phyloP scores from a whole-genome alignment of 2,113 vertebrate genomes.

The Pangasianodon hypophthalmus region DNA sequence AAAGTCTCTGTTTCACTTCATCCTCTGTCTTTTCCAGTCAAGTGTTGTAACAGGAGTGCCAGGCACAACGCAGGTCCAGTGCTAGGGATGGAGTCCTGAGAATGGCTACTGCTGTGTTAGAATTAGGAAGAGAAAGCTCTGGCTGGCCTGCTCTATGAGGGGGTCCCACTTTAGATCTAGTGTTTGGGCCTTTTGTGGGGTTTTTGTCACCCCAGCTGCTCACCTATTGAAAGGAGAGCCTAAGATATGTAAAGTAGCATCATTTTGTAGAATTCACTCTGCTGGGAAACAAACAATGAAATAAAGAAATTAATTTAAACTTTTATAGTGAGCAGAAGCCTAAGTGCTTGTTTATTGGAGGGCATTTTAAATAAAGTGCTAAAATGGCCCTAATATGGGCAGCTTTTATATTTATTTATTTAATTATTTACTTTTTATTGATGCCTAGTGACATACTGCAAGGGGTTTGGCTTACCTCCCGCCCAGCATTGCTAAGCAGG shows the following conservation, averaged over 20 bases:
- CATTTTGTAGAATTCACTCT: constrained; percentile 51
- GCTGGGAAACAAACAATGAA: constrained; percentile 64
- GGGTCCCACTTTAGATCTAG: constrained; percentile 48
- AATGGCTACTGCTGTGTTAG: constrained; percentile 24
- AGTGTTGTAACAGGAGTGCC: constrained; percentile 14
- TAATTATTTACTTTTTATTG: constrained; percentile 47
- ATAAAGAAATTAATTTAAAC: constrained; percentile 69
- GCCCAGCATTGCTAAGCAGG: constrained; percentile 64
- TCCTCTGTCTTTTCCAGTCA: constrained; percentile 55
- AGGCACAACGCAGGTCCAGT: constrained; percentile 21
- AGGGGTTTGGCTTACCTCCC: constrained; percentile 56
- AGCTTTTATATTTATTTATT: neutral
- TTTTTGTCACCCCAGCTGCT: constrained; percentile 57
- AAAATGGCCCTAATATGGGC: neutral
- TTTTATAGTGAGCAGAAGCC: constrained; percentile 36
- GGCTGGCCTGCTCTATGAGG: constrained; percentile 54
- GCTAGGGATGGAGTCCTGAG: constrained; percentile 45
- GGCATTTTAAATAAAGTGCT: neutral
- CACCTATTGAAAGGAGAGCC: constrained; percentile 62
- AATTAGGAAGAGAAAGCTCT: constrained; percentile 47
- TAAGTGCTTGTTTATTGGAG: neutral
- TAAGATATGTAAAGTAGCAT: constrained; percentile 70
- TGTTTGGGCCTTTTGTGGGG: constrained; percentile 56
- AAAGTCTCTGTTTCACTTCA: constrained; percentile 32
- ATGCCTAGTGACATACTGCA: constrained; percentile 60